Conservation (phyloP, 2,113 vertebrate genomes). For the Pycnonotus jocosus region DNA sequence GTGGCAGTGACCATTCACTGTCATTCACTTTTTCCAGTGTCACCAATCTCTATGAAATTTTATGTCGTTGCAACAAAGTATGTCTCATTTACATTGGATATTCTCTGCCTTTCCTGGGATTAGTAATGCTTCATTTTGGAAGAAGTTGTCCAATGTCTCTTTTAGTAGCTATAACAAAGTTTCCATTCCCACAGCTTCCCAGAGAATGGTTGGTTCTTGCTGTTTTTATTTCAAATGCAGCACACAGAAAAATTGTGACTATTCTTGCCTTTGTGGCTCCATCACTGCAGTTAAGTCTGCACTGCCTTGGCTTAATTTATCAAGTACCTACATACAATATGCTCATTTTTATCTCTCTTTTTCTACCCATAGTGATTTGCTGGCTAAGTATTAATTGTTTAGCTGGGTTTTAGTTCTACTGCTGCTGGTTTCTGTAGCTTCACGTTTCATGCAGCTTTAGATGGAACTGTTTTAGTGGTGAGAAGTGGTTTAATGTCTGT, state of each 20-base stretch:
- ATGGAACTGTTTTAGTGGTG: neutral
- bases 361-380: neutral
- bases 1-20: neutral
- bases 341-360: neutral
- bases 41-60: neutral
- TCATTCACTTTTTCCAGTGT: neutral
- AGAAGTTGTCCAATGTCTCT: neutral
- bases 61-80: rapidly evolving
- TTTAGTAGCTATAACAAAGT: neutral
- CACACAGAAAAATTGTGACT: neutral
- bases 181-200: neutral
- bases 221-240: neutral
- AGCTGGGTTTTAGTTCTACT: neutral
- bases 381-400: neutral
- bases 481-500: neutral
- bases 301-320: neutral
- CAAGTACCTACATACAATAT: neutral
- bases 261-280: neutral
- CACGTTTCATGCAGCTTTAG: neutral
- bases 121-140: neutral
- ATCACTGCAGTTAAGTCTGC: neutral
- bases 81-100: neutral
- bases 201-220: neutral
- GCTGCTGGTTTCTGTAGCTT: neutral
- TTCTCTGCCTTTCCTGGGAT: neutral